Conservation (phyloP, 2,113 vertebrate genomes). For the Condylura cristata region DNA sequence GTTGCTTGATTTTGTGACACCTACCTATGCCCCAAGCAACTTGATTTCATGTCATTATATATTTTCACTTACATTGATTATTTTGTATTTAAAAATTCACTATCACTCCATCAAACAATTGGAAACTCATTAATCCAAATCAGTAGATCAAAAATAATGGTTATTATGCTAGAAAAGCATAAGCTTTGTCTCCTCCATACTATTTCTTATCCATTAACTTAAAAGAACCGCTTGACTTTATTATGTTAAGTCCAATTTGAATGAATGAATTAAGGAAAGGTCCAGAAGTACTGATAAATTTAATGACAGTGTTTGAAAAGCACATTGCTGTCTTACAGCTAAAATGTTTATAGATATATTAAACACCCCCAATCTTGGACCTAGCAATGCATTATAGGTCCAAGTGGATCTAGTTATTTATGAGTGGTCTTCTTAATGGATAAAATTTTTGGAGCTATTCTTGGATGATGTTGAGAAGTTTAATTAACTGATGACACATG, state of each 20-base stretch:
- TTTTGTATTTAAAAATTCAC: not conserved
- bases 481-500: constrained; percentile 16
- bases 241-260: not conserved
- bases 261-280: not conserved
- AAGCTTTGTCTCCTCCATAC: not conserved
- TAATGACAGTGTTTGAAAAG: constrained; percentile 17
- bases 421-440: not conserved
- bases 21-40: not conserved
- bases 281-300: not conserved
- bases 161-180: not conserved
- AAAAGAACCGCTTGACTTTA: not conserved
- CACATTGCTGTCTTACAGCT: not conserved
- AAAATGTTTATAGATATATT: not conserved
- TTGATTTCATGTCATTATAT: not conserved
- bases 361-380: not conserved
- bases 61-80: not conserved
- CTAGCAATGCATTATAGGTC: not conserved
- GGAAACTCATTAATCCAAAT: constrained; percentile 19
- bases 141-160: not conserved
- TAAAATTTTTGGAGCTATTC: not conserved
- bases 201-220: not conserved
- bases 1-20: not conserved
- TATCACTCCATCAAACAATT: not conserved
- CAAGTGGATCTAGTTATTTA: not conserved
- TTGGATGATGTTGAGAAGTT: constrained; percentile 12